These are phyloP conservation scores for Pentalonia nigronervosa DNA, from an alignment of 1,140 invertebrate species.

Conservation along the genomic window DNA sequence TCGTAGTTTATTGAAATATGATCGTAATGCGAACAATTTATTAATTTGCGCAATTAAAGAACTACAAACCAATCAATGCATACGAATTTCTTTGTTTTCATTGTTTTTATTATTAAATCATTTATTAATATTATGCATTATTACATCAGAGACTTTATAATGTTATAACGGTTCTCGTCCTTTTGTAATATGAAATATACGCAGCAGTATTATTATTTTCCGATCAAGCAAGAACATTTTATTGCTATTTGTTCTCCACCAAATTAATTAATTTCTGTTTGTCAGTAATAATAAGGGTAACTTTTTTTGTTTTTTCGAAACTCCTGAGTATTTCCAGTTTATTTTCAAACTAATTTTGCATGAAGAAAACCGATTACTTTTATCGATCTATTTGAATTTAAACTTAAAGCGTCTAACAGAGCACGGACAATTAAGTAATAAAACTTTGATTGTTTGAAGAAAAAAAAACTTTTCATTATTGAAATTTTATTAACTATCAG, in stretches of 20 bases:
- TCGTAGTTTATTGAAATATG: not conserved
- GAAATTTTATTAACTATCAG: not conserved
- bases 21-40: not conserved
- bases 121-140: not conserved
- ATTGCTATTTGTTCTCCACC: conserved; percentile 2
- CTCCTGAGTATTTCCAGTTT: not conserved
- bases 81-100: not conserved
- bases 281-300: not conserved
- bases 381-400: conserved; percentile 22
- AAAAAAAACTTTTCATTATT: conserved; percentile 13
- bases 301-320: not conserved
- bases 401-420: not conserved
- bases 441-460: conserved; percentile 18
- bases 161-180: not conserved
- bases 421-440: not conserved
- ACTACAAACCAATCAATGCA: not conserved
- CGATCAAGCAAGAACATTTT: conserved; percentile 10
- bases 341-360: conserved; percentile 13
- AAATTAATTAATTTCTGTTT: conserved; percentile 14
- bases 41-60: not conserved
- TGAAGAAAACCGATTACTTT: conserved; percentile 12
- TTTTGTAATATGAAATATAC: not conserved
- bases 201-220: not conserved
- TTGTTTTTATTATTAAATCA: not conserved
- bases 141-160: not conserved